Base-by-base conservation (phyloP, 2,888 invertebrate species). In the Aphidius colemani region DNA sequence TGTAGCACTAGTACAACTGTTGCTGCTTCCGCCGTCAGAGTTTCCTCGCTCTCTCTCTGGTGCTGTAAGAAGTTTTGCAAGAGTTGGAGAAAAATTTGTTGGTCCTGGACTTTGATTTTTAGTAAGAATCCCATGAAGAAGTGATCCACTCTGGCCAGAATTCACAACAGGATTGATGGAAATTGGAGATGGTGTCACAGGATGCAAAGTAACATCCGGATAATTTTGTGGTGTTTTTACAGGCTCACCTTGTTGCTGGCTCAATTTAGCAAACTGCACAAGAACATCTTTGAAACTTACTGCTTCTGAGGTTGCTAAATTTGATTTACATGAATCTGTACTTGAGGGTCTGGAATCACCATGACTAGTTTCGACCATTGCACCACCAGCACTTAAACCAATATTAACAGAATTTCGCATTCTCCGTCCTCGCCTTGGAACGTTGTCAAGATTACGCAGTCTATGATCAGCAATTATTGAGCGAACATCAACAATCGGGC, bases 391-490 rank as follows among this genome's bases (percentile, higher is more conserved):
- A 30, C 81, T 79, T 6, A 82, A 75, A 44, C 79, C 78, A 18
- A 82, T 74, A 59, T 82, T 81, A 6, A 82, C 81, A 40, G 82
- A 81, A 72, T 81, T 82, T 60, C 81, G 74, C 77, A 82, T 77
- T 69, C 82, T 74, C 49, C 81, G 76, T 51, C 82, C 82, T 67
- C 82, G 78, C 70, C 90, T 82, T 0, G 91, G 91, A 0, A 90
- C 88, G 6, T 88, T 84, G 70, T 93, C 91, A 0, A 92, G 91
- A 81, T 92, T 91, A 69, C 90, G 85, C 69, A 90, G 89, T 69
- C 92, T 86, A 75, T 91, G 91, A 77, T 93, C 93, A 0, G 92
- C 92, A 74, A 92, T 92, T 63, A 93, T 91, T 6, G 92, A 90
- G 77, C 91, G 89, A 0, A 93, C 93, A 78, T 94, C 92, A 65